These are phyloP conservation scores for Ceyx cyanopectus DNA, from an alignment of 2,113 vertebrate species.

Conservation along the genomic window DNA sequence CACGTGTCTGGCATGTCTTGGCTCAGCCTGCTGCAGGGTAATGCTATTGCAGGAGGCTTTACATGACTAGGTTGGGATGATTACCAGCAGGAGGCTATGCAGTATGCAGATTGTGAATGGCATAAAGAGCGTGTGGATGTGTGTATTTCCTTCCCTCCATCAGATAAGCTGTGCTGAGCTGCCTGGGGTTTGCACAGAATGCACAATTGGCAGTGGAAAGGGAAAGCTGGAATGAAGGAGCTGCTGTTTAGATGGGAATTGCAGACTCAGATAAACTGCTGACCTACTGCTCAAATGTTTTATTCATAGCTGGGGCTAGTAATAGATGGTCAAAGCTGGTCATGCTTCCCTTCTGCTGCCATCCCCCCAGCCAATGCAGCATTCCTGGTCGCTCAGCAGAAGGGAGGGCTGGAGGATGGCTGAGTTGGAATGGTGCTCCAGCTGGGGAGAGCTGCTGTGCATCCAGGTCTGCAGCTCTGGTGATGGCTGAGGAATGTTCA, in stretches of 20 bases:
- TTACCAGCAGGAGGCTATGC: conserved; percentile 27
- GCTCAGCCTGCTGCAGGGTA: not conserved
- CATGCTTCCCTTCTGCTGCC: not conserved
- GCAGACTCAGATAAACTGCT: not conserved
- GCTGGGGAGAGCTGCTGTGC: not conserved
- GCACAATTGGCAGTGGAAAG: not conserved
- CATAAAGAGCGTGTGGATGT: not conserved
- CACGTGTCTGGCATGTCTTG: not conserved
- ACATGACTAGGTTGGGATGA: conserved; percentile 6
- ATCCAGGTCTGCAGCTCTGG: not conserved
- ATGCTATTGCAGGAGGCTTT: not conserved
- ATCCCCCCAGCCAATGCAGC: not conserved
- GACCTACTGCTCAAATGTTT: not conserved
- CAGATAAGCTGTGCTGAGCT: not conserved
- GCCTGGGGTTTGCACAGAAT: not conserved
- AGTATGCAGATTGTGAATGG: conserved; percentile 27
- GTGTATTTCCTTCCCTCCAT: not conserved
- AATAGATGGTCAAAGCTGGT: not conserved
- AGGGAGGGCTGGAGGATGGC: not conserved
- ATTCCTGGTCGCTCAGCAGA: not conserved
- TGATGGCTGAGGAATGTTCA: not conserved
- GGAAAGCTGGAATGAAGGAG: not conserved
- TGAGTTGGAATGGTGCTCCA: not conserved
- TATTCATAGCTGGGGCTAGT: not conserved
- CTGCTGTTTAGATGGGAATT: not conserved